Evolutionary conservation across 2,113 vertebrate genomes (phyloP).

Genomic region (Nansenia antarctica): DNA sequence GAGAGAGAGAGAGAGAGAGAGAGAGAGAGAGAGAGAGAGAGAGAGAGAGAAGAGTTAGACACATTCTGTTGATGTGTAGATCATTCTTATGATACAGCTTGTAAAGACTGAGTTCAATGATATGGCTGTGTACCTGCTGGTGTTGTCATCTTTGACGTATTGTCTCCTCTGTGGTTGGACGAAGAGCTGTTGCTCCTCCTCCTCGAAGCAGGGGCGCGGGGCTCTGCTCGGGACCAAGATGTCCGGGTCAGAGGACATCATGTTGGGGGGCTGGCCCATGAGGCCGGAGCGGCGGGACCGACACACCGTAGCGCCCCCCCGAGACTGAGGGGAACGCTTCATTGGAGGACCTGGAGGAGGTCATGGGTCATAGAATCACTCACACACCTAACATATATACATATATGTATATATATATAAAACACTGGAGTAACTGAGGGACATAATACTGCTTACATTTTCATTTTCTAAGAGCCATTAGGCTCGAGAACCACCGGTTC

Average conservation of each 20-base stretch:
- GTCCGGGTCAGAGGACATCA: constrained; percentile 68
- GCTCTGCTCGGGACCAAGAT: constrained; percentile 68
- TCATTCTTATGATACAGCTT: neutral
- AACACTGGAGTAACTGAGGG: too few relatives aligned
- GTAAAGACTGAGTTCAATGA: neutral
- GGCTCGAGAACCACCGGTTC: too few relatives aligned
- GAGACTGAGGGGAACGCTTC: constrained; percentile 67
- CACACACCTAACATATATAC: too few relatives aligned
- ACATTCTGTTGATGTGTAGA: neutral
- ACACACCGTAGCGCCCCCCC: constrained; percentile 50
- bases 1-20: neutral
- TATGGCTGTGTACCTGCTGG: neutral
- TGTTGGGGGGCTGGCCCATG: constrained; percentile 44
- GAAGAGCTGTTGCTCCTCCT: constrained; percentile 65
- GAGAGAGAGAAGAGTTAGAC: neutral
- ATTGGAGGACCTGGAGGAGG: constrained; percentile 46
- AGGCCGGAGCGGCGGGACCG: constrained; percentile 55
- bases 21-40: neutral
- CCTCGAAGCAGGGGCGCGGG: constrained; percentile 58
- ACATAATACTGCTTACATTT: too few relatives aligned
- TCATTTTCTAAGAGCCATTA: too few relatives aligned
- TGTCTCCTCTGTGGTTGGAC: constrained; percentile 74
- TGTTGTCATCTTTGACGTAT: constrained; percentile 49
- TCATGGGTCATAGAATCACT: neutral
- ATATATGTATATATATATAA: too few relatives aligned